Conservation (phyloP, 2,888 invertebrate genomes). For the Hypselothyrea guttata region DNA sequence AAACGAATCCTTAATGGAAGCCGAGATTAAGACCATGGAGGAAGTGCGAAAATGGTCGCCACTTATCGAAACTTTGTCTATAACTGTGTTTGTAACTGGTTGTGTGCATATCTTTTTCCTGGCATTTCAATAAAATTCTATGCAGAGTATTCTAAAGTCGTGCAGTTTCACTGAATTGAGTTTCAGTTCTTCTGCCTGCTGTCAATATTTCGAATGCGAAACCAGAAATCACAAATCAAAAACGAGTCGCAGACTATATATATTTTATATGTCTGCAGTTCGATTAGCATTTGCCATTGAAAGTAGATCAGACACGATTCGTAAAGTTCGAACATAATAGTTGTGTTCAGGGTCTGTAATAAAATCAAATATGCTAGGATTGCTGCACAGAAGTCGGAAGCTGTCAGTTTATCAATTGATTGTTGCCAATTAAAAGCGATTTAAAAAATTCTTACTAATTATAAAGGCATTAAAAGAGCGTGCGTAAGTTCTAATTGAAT, state of each 20-base stretch:
- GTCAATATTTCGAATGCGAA: background rate
- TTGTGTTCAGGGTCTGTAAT: conserved; percentile 20
- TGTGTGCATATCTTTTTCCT: background rate
- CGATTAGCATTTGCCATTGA: conserved; percentile 44
- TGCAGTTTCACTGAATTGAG: too few species aligned
- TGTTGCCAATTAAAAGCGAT: background rate
- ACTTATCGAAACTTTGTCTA: conserved; percentile 23
- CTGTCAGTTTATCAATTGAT: conserved; percentile 5
- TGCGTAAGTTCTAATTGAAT: background rate
- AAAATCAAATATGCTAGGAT: background rate
- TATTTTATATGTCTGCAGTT: background rate
- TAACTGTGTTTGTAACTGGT: conserved; percentile 20
- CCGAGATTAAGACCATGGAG: conserved; percentile 1
- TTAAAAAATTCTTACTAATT: background rate
- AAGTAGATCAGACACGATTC: conserved; percentile 38
- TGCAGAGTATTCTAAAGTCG: too few species aligned
- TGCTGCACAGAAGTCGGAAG: conserved; percentile 27
- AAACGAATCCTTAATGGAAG: background rate
- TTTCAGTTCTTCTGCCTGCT: too few species aligned
- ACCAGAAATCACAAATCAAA: conserved; percentile 17
- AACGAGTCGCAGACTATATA: conserved; percentile 20
- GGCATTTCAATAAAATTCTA: too few species aligned
- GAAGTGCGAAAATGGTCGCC: conserved; percentile 39
- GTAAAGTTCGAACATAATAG: too few species aligned
- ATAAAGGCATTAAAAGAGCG: background rate